phyloP scores from a whole-genome alignment of 2,797 vertebrate species.

The Acipenser ruthenus region DNA sequence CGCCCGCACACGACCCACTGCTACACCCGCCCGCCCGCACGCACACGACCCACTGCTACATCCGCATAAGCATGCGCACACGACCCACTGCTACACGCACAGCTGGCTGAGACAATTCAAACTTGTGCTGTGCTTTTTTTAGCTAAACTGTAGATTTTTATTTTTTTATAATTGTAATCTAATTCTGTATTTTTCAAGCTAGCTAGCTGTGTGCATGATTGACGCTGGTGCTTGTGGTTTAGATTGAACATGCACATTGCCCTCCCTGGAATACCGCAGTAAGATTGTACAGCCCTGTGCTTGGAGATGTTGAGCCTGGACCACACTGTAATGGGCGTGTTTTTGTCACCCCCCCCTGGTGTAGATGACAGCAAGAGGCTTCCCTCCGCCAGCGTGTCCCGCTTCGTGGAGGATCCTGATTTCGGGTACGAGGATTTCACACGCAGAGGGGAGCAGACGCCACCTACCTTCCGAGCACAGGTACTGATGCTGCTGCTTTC shows the following conservation, averaged over 20 bases:
- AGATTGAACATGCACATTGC: background rate
- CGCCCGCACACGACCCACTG: too few species aligned
- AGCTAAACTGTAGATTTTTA: too few species aligned
- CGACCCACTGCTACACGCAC: background rate
- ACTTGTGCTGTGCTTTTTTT: too few species aligned
- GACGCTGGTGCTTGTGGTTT: too few species aligned
- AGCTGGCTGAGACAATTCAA: background rate
- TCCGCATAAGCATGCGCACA: too few species aligned
- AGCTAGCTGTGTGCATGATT: too few species aligned
- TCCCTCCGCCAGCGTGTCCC: constrained; percentile 59
- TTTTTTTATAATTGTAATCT: too few species aligned
- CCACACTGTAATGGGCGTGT: too few species aligned
- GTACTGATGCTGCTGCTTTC: constrained; percentile 40
- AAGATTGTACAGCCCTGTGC: background rate
- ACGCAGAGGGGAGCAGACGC: constrained; percentile 74
- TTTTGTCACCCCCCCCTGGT: constrained; percentile 7
- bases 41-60: too few species aligned
- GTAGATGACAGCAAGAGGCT: constrained; percentile 53
- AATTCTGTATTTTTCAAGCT: too few species aligned
- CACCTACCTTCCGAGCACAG: constrained; percentile 89
- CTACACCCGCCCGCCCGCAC: too few species aligned
- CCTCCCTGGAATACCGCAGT: background rate
- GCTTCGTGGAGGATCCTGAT: constrained; percentile 80
- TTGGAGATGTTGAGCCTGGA: too few species aligned
- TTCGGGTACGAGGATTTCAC: constrained; percentile 93